phyloP scores from a whole-genome alignment of 1,140 invertebrate genomes.

The Contarinia nasturtii region DNA sequence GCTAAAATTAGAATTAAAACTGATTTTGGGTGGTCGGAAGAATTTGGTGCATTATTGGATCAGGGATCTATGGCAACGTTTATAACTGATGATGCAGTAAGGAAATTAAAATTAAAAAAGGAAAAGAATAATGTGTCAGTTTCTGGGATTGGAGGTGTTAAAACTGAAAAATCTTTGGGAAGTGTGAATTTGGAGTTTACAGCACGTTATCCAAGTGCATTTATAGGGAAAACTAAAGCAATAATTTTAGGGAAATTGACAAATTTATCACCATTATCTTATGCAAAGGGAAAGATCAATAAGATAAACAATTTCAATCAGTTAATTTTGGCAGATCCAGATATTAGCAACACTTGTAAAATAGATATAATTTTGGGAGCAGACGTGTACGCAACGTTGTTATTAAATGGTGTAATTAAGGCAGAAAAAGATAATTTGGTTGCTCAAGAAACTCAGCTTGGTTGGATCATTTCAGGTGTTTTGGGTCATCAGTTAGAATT shows the following conservation, averaged over 20 bases:
- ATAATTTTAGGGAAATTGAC: too few relatives aligned
- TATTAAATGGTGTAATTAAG: conserved; percentile 7
- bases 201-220: neutral
- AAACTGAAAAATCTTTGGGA: neutral
- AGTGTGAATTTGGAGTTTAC: conserved; percentile 2
- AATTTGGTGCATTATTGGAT: too few relatives aligned
- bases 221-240: too few relatives aligned
- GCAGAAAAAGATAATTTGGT: neutral
- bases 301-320: conserved; percentile 1
- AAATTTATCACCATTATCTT: neutral
- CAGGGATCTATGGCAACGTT: too few relatives aligned
- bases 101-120: too few relatives aligned
- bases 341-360: conserved; percentile 9
- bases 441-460: conserved; percentile 6
- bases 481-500: too few relatives aligned
- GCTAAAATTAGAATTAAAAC: too few relatives aligned
- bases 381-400: conserved; percentile 8
- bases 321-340: conserved; percentile 10
- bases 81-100: too few relatives aligned
- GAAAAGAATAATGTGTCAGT: too few relatives aligned
- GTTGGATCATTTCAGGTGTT: conserved; percentile 7
- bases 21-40: too few relatives aligned
- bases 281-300: too few relatives aligned
- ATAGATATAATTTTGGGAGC: conserved; percentile 12
- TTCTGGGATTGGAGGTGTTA: too few relatives aligned